phyloP scores from a whole-genome alignment of 2,888 invertebrate species.

The Stenchaetothrips biformis region DNA sequence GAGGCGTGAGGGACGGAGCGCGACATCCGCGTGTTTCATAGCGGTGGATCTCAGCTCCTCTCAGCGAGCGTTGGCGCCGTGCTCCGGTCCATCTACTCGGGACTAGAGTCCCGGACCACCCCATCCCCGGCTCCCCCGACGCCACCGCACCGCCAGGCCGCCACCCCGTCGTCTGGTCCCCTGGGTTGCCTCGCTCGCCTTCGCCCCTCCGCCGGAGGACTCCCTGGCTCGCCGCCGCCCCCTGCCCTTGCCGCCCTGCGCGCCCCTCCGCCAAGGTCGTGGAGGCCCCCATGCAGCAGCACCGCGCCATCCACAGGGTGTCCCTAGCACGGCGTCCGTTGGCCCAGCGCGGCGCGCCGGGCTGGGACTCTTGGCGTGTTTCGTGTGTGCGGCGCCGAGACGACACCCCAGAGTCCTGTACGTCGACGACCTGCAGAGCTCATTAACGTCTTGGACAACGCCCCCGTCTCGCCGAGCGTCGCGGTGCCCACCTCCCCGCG shows the following conservation, averaged over 20 bases:
- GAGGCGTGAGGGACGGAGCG: no score
- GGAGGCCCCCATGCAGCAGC: background rate
- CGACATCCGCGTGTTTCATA: no score
- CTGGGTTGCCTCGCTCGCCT: no score
- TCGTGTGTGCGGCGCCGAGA: background rate
- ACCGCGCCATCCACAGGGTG: no score
- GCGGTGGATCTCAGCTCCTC: no score
- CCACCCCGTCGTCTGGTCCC: no score
- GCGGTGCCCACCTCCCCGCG: no score
- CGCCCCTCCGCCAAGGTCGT: background rate
- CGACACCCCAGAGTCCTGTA: slow-evolving; percentile 14
- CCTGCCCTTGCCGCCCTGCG: background rate
- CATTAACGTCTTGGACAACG: slow-evolving; percentile 14
- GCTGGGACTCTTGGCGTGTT: background rate
- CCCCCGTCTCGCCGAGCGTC: background rate
- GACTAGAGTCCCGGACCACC: no score
- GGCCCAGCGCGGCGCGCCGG: background rate
- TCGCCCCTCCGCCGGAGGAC: background rate
- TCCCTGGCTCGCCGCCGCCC: background rate
- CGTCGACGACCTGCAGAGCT: slow-evolving; percentile 5
- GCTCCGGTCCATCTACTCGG: no score
- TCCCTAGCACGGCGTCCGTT: background rate
- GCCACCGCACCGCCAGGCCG: no score
- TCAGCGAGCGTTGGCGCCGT: no score
- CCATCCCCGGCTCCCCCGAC: no score